A percentile compares a stretch with the other conserved stretches of the same genome.
Conservation (phyloP, 2,888 invertebrate species). For the Drosophila mimica region DNA sequence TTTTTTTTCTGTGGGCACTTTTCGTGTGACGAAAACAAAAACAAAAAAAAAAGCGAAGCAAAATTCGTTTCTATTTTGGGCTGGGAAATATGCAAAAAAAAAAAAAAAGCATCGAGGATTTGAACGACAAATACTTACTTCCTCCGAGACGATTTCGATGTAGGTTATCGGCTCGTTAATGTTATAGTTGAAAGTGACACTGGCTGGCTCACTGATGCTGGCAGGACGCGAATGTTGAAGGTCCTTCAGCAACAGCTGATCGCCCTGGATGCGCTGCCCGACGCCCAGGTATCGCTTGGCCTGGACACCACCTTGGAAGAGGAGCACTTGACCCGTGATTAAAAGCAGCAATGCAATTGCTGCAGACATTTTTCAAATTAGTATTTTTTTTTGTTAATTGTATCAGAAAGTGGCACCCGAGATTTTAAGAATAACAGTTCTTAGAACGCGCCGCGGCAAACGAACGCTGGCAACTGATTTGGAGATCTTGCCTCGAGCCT, state of each 20-base stretch:
- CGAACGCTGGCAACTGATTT: slow-evolving; percentile 64
- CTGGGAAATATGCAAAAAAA: slow-evolving; percentile 57
- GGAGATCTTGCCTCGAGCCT: slow-evolving; percentile 13
- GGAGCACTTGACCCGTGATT: slow-evolving; percentile 35
- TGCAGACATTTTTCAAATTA: slow-evolving; percentile 48
- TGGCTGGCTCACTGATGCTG: slow-evolving; percentile 59
- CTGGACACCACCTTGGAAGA: slow-evolving; percentile 25
- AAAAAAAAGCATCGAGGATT: slow-evolving; percentile 8
- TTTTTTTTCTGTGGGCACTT: slow-evolving; percentile 33
- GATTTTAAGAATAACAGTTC: not conserved
- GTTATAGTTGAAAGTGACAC: slow-evolving; percentile 77
- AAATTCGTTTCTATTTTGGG: slow-evolving; percentile 63
- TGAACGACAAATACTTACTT: slow-evolving; percentile 69
- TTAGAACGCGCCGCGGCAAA: slow-evolving; percentile 62
- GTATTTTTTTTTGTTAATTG: not conserved
- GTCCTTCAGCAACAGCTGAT: slow-evolving; percentile 82
- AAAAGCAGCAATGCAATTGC: slow-evolving; percentile 30
- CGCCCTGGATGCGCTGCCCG: slow-evolving; percentile 61
- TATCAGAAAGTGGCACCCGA: not conserved
- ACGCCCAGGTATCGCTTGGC: slow-evolving; percentile 47
- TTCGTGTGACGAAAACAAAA: slow-evolving; percentile 54
- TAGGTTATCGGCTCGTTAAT: slow-evolving; percentile 78
- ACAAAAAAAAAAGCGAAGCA: slow-evolving; percentile 12
- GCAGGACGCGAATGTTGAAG: slow-evolving; percentile 71
- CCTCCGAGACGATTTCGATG: slow-evolving; percentile 78